A percentile compares a stretch with the other conserved stretches of the same genome.
Evolutionary conservation across 2,888 invertebrate genomes (phyloP).

Genomic region (Agrilus cyanescens): DNA sequence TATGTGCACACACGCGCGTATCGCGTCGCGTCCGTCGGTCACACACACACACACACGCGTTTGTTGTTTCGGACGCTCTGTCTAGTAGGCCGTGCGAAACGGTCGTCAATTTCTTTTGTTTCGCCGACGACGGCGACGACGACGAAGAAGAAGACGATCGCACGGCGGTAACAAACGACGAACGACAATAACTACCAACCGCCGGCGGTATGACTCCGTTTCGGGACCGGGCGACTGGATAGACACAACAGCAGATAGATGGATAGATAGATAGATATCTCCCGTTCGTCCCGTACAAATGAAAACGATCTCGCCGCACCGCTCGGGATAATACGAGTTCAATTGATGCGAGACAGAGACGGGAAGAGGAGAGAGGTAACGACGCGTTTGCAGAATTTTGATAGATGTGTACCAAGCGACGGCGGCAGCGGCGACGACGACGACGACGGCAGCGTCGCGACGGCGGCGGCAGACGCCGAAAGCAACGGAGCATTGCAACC

Average conservation of each 20-base stretch:
- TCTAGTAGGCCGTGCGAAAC: background rate
- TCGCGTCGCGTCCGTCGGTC: no score
- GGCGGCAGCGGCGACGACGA: constrained; percentile 3
- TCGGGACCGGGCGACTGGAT: constrained; percentile 7
- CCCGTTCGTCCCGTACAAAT: constrained; percentile 17
- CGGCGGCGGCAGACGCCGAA: no score
- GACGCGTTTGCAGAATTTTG: constrained; percentile 15
- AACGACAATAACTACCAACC: background rate
- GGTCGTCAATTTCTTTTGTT: background rate
- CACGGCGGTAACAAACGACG: no score
- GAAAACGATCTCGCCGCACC: constrained; percentile 14
- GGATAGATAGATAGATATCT: constrained; percentile 13
- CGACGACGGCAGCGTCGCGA: background rate
- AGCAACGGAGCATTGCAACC: no score
- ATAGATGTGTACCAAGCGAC: constrained; percentile 11
- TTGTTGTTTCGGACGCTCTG: background rate
- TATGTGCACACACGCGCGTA: background rate
- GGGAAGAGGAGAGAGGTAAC: constrained; percentile 6
- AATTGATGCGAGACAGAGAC: constrained; percentile 18
- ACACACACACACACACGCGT: background rate
- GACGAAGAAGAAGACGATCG: no score
- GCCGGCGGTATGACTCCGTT: constrained; percentile 1
- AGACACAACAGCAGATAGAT: constrained; percentile 12
- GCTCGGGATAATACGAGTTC: constrained; percentile 19
- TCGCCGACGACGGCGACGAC: no score